Percentiles rank a stretch among this genome's conserved stretches.
These are phyloP conservation scores for Alloscopus bannaensis DNA, from an alignment of 2,888 invertebrate species.

Conservation along the genomic window DNA sequence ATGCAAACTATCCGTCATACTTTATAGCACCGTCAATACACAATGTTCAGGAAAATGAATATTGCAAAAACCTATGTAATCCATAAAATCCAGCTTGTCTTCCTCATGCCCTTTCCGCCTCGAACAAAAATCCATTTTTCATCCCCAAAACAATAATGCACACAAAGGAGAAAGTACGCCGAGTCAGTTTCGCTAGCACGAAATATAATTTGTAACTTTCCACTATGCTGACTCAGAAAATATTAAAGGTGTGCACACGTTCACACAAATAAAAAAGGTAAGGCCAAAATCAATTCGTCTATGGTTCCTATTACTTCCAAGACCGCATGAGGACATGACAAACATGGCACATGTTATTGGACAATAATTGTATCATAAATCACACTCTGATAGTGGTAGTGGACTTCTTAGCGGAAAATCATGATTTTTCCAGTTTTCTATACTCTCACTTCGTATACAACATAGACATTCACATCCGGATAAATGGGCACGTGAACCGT, in stretches of 20 bases:
- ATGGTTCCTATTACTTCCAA: not conserved
- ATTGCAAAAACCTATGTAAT: slow-evolving; percentile 24
- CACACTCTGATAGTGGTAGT: slow-evolving; percentile 35
- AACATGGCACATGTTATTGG: slow-evolving; percentile 17
- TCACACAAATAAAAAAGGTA: too few species aligned
- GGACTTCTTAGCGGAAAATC: too few species aligned
- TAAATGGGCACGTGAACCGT: not conserved
- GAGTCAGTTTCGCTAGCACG: too few species aligned
- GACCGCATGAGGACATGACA: slow-evolving; percentile 35
- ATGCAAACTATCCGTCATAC: slow-evolving; percentile 5
- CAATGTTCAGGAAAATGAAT: too few species aligned
- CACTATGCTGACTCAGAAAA: not conserved
- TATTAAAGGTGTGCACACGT: slow-evolving; percentile 5
- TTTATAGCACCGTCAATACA: slow-evolving; percentile 21
- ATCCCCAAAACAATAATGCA: slow-evolving; percentile 25
- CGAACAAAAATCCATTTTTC: slow-evolving; percentile 25
- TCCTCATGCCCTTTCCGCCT: slow-evolving; percentile 14
- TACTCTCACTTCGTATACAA: too few species aligned
- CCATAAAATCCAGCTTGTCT: slow-evolving; percentile 33
- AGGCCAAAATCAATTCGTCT: slow-evolving; percentile 11
- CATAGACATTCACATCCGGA: not conserved
- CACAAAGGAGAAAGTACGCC: too few species aligned
- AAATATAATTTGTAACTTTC: too few species aligned
- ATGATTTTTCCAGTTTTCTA: too few species aligned
- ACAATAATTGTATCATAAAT: slow-evolving; percentile 56